phyloP scores from a whole-genome alignment of 1,140 invertebrate species.

The Agraylea sexmaculata region DNA sequence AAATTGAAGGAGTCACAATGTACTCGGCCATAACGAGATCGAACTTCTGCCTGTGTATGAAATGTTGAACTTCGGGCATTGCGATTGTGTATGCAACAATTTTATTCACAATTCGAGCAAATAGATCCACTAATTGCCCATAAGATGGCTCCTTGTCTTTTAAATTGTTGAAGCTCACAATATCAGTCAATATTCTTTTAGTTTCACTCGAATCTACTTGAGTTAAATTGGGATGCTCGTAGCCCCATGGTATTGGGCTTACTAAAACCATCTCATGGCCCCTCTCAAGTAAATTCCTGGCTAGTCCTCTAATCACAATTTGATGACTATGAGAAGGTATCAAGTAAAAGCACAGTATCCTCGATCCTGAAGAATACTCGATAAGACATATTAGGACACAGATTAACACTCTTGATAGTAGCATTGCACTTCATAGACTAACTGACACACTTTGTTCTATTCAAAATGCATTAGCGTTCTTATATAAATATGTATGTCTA shows the following conservation, averaged over 20 bases:
- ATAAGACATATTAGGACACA: too few relatives aligned
- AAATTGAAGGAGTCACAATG: not conserved
- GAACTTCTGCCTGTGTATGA: slow-evolving; percentile 22
- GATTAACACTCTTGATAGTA: too few relatives aligned
- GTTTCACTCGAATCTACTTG: slow-evolving; percentile 26
- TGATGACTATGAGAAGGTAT: slow-evolving; percentile 11
- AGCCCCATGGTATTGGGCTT: slow-evolving; percentile 24
- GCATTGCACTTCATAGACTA: too few relatives aligned
- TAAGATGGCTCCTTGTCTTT: slow-evolving; percentile 20
- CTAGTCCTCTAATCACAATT: slow-evolving; percentile 5
- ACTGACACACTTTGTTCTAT: too few relatives aligned
- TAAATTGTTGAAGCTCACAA: slow-evolving; percentile 6
- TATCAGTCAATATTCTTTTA: slow-evolving; percentile 21
- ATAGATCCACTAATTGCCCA: slow-evolving; percentile 9
- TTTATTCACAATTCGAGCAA: not conserved
- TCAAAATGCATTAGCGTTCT: too few relatives aligned
- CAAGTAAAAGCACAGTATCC: slow-evolving; percentile 11
- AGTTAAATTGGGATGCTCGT: slow-evolving; percentile 22
- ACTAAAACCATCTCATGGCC: slow-evolving; percentile 25
- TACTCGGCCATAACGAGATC: slow-evolving; percentile 28
- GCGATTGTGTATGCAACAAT: slow-evolving; percentile 12
- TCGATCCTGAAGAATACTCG: too few relatives aligned
- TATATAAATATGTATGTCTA: too few relatives aligned
- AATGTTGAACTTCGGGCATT: slow-evolving; percentile 21
- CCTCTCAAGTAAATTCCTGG: slow-evolving; percentile 21